phyloP scores from a whole-genome alignment of 2,888 invertebrate genomes.

The Linnaemya tessellans region DNA sequence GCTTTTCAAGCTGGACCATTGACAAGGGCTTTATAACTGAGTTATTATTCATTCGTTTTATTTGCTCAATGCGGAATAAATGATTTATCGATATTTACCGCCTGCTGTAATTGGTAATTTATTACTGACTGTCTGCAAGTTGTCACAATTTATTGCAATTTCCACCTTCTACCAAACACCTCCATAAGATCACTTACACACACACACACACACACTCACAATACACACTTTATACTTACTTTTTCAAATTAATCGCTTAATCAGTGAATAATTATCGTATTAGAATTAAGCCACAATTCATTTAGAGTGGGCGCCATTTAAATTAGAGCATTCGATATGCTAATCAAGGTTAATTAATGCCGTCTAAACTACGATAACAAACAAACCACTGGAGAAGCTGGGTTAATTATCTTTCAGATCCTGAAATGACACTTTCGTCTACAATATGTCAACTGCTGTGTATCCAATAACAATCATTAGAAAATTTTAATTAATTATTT shows the following conservation, averaged over 20 bases:
- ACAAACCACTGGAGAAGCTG: constrained; percentile 27
- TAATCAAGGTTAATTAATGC: constrained; percentile 65
- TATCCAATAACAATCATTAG: constrained; percentile 2
- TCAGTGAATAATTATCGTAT: constrained; percentile 71
- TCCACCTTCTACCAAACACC: constrained; percentile 69
- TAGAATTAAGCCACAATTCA: constrained; percentile 60
- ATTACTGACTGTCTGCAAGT: constrained; percentile 68
- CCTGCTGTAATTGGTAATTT: constrained; percentile 59
- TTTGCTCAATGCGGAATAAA: constrained; percentile 45
- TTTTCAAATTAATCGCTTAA: constrained; percentile 66
- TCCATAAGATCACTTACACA: constrained; percentile 1
- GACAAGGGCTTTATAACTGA: constrained; percentile 41
- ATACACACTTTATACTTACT: constrained; percentile 12
- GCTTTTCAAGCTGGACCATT: constrained; percentile 10
- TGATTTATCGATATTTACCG: constrained; percentile 58
- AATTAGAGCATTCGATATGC: constrained; percentile 65
- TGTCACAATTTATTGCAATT: constrained; percentile 70
- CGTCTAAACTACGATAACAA: constrained; percentile 40
- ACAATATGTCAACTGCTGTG: constrained; percentile 14
- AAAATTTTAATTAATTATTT: neutral
- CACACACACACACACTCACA: neutral
- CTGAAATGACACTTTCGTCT: constrained; percentile 38
- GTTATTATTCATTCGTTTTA: constrained; percentile 31
- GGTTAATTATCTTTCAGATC: constrained; percentile 37
- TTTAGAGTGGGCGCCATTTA: constrained; percentile 71